These are phyloP conservation scores for Helleia helle DNA, from an alignment of 2,888 invertebrate genomes.

Conservation along the genomic window DNA sequence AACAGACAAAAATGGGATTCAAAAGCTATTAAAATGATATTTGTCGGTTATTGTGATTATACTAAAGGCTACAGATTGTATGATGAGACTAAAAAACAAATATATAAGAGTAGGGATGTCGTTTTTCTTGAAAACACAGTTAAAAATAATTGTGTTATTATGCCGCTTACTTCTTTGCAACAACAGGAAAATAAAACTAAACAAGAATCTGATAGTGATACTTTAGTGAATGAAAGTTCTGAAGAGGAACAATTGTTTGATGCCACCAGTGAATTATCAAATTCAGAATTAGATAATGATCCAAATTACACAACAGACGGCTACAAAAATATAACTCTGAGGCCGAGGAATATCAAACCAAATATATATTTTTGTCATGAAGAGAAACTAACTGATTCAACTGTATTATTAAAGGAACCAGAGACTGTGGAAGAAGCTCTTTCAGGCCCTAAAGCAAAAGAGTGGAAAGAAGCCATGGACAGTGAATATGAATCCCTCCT, in stretches of 20 bases:
- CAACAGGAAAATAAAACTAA: too few species aligned
- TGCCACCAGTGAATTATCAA: too few species aligned
- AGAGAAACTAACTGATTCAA: neutral
- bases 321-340: too few species aligned
- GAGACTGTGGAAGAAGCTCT: neutral
- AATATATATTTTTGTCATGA: too few species aligned
- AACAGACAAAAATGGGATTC: conserved; percentile 5
- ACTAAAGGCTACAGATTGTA: neutral
- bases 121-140: neutral
- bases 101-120: neutral
- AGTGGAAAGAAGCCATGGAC: conserved; percentile 22
- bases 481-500: conserved; percentile 22
- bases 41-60: neutral
- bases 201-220: too few species aligned
- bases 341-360: too few species aligned
- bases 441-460: neutral
- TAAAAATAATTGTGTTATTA: too few species aligned
- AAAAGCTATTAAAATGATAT: neutral
- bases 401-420: neutral
- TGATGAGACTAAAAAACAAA: neutral
- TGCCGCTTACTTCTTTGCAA: too few species aligned
- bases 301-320: too few species aligned
- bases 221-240: too few species aligned
- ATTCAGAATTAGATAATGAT: too few species aligned
- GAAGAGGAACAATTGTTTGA: too few species aligned